A percentile compares a stretch with the other conserved stretches of the same genome.
Evolutionary conservation across 2,888 invertebrate species (phyloP).

Genomic region (Mythimna lalbum): DNA sequence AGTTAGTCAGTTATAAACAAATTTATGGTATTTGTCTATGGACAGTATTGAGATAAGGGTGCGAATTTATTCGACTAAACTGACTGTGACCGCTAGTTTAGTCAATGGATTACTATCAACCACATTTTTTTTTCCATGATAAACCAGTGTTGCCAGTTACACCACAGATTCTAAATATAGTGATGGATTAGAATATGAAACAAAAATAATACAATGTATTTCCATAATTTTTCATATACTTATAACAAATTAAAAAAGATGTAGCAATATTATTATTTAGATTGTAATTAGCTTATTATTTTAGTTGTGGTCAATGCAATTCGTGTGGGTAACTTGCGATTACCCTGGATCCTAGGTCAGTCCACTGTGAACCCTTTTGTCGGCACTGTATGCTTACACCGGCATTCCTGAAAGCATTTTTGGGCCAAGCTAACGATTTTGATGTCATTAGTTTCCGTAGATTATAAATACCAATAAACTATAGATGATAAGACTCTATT

Average conservation of each 20-base stretch:
- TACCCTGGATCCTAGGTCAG: constrained; percentile 62
- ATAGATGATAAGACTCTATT: constrained; percentile 72
- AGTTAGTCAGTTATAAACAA: too few species aligned
- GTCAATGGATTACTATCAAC: not conserved
- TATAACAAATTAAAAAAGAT: constrained; percentile 55
- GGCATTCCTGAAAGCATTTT: constrained; percentile 81
- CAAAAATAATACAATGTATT: constrained; percentile 44
- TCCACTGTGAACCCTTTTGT: constrained; percentile 56
- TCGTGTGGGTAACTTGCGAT: constrained; percentile 34
- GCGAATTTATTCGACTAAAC: not conserved
- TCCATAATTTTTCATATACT: constrained; percentile 48
- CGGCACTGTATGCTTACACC: constrained; percentile 73
- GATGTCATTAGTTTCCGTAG: constrained; percentile 64
- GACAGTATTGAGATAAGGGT: too few species aligned
- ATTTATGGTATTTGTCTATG: too few species aligned
- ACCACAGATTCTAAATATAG: constrained; percentile 35
- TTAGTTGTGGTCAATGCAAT: constrained; percentile 58
- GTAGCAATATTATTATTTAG: constrained; percentile 70
- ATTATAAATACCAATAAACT: constrained; percentile 55
- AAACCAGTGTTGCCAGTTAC: constrained; percentile 35
- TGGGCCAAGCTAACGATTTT: constrained; percentile 70
- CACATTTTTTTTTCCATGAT: constrained; percentile 11
- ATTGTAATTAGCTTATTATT: constrained; percentile 63
- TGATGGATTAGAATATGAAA: constrained; percentile 32
- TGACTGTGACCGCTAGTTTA: not conserved